Evolutionary conservation across 2,797 vertebrate genomes (phyloP), one percentile per base, ranked within the genome.

Genomic region (Parauchenoglanis punctatus): DNA sequence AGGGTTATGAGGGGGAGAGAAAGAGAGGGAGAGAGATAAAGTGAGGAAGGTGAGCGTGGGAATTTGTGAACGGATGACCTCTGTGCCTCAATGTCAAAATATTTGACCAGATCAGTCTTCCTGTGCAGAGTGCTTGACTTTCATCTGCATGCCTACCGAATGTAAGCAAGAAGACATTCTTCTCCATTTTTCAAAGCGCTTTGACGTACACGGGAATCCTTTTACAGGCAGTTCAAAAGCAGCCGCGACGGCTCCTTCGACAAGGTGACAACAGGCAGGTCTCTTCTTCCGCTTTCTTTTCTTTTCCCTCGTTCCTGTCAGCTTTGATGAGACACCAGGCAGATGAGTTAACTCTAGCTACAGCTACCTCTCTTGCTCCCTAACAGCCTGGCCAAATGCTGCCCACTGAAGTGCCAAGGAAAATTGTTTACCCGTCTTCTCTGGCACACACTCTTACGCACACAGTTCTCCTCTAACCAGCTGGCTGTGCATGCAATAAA

Each of bases 311-410:
- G 82, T 90, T 93, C 91, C 91, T 95, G 95, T 96, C 96, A 93
- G 93, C 91, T 94, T 90, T 88, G 91, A 93, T 94, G 94, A 95
- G 78, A 90, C 80, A 87, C 85, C 90, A 44, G 83, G 88, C 89
- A 91, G 90, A 81, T 94, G 93, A 94, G 91, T 92, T 90, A 88
- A 90, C 87, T 61, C 88, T 86, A 86, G 90, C 91, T 88, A 91
- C 91, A 86, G 90, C 77, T 89, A 88, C 83, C 89, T 91, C 91
- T 91, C 90, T 91, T 90, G 83, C 88, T 90, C 91, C 93, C 93
- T 95, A 93, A 94, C 94, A 93, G 90, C 93, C 89, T 44, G 86
- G 91, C 92, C 93, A 92, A 94, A 92, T 94, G 92, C 91, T 92
- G 93, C 91, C 89, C 91, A 89, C 92, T 83, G 91, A 93, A 90